Evolutionary conservation across 2,888 invertebrate species (phyloP).

Genomic region (Xestoiulus laeticollis): DNA sequence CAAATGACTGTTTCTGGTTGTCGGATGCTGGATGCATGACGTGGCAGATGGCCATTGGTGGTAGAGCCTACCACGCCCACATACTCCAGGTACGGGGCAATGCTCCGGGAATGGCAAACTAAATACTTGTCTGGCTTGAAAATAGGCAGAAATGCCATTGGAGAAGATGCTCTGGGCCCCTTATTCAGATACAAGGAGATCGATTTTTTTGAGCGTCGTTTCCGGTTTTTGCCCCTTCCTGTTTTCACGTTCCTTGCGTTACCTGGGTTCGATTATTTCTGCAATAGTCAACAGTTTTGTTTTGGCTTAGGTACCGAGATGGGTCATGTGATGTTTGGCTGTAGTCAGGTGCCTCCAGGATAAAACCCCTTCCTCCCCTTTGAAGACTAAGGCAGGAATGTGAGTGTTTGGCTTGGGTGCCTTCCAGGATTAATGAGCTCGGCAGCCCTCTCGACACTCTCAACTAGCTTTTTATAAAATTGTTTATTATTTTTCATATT

Average conservation of each 20-base stretch:
- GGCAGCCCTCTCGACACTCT: neutral
- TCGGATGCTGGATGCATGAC: neutral
- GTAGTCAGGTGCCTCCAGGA: neutral
- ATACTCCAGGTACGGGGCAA: neutral
- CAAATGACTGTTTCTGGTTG: neutral
- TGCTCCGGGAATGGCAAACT: neutral
- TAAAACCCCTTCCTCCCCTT: neutral
- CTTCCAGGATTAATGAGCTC: neutral
- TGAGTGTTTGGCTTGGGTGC: neutral
- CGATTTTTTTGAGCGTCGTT: neutral
- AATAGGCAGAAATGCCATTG: neutral
- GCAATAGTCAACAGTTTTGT: neutral
- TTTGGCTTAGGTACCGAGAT: neutral
- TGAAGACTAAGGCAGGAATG: neutral
- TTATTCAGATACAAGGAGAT: neutral
- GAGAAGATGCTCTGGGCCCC: neutral
- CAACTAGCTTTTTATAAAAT: neutral
- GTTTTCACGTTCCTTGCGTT: neutral
- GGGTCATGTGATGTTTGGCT: neutral
- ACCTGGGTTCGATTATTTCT: neutral
- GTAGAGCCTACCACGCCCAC: neutral
- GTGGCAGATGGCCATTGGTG: neutral
- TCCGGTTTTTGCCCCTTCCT: constrained; percentile 17
- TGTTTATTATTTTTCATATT: constrained; percentile 18
- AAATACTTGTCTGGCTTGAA: neutral